Evolutionary conservation across 2,888 invertebrate species (phyloP).

Genomic region (Fragum whitleyi): DNA sequence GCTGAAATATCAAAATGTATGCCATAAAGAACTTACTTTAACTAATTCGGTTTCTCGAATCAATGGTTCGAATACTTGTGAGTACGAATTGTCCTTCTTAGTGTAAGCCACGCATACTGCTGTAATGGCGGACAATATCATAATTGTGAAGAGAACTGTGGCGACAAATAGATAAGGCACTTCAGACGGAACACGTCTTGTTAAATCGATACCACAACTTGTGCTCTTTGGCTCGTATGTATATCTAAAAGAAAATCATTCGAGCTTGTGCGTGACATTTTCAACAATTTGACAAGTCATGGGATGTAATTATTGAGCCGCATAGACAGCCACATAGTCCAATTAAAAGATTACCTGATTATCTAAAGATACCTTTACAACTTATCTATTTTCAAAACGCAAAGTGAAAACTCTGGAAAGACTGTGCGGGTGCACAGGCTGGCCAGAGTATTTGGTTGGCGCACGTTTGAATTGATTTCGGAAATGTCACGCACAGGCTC

Average conservation of each 20-base stretch:
- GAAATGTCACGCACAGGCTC: too few relatives aligned
- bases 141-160: conserved; percentile 3
- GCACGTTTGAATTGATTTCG: too few relatives aligned
- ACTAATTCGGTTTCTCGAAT: conserved; percentile 23
- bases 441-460: too few relatives aligned
- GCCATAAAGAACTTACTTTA: conserved; percentile 8
- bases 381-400: too few relatives aligned
- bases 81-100: not conserved
- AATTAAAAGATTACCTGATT: not conserved
- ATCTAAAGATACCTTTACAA: too few relatives aligned
- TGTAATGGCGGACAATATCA: conserved; percentile 20
- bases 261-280: too few relatives aligned
- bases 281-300: too few relatives aligned
- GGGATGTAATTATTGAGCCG: too few relatives aligned
- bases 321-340: not conserved
- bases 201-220: conserved; percentile 45
- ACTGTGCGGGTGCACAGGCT: too few relatives aligned
- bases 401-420: too few relatives aligned
- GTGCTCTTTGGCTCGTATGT: conserved; percentile 12
- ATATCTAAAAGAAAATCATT: conserved; percentile 20
- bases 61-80: conserved; percentile 18
- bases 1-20: too few relatives aligned
- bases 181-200: not conserved
- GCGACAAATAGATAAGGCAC: conserved; percentile 41
- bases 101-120: conserved; percentile 22